Evolutionary conservation across 2,113 vertebrate species (phyloP), one percentile per base, ranked within the genome.

Genomic region (Sander vitreus): DNA sequence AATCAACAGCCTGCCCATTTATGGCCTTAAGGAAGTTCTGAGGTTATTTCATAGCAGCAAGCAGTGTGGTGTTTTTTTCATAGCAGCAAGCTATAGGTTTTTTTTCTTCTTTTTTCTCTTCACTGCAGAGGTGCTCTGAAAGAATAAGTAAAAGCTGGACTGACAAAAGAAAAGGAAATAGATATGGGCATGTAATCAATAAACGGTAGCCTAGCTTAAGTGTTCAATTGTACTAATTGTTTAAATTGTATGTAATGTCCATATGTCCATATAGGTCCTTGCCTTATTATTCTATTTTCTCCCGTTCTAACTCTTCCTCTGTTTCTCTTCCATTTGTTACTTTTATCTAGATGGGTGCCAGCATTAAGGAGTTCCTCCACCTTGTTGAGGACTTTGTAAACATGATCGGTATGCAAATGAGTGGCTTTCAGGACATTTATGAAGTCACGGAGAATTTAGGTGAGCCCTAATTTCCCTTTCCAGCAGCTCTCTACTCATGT

Each of bases 361-460:
- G 95, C 0, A 93, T 97, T 80, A 98, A 95, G 88, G 97, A 97
- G 80, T 95, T 99, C 71, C 97, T 99, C 90, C 94, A 92, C 84
- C 94, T 99, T 0, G 92, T 99, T 12, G 98, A 99, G 84, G 96
- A 98, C 88, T 99, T 98, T 60, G 97, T 99, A 67, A 97, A 97
- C 63, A 97, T 99, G 94, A 97, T 99, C 0, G 97, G 97, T 21
- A 96, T 96, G 68, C 97, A 98, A 84, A 97, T 99, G 98, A 99
- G 98, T 83, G 97, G 97, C 91, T 96, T 99, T 85, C 96, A 97
- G 90, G 97, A 99, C 30, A 96, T 98, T 50, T 99, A 99, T 81
- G 98, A 99, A 95, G 97, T 98, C 94, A 98, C 98, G 0, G 97
- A 99, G 90, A 99, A 99, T 80, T 95, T 99, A 92, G 98, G 98